These are phyloP conservation scores for Trachelus troglodyta DNA, from an alignment of 2,888 invertebrate species.

Conservation along the genomic window DNA sequence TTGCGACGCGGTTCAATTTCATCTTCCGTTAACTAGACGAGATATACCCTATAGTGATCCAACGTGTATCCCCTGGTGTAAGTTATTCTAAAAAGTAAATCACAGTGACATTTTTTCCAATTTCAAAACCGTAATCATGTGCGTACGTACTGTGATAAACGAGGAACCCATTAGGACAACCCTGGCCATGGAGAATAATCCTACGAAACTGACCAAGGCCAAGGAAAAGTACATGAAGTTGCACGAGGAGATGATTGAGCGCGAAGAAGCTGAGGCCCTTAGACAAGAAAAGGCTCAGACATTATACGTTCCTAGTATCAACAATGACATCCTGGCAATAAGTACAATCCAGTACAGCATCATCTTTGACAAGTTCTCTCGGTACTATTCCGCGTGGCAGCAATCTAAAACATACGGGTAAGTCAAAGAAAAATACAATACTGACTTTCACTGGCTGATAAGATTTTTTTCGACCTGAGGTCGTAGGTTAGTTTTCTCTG, in stretches of 20 bases:
- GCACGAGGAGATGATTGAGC: constrained; percentile 48
- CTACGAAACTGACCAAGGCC: constrained; percentile 37
- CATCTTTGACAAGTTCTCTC: constrained; percentile 64
- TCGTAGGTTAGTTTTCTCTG: not conserved
- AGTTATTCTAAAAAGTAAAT: not conserved
- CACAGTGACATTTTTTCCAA: not conserved
- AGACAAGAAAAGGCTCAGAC: constrained; percentile 4
- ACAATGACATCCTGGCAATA: constrained; percentile 66
- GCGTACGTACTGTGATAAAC: constrained; percentile 45
- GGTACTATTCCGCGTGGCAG: constrained; percentile 61
- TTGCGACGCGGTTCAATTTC: not conserved
- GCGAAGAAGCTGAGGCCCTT: constrained; percentile 27
- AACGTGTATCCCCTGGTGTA: not conserved
- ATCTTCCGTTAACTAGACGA: not conserved
- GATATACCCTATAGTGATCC: not conserved
- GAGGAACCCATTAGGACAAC: constrained; percentile 26
- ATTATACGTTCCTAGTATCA: constrained; percentile 3
- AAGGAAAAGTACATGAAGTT: constrained; percentile 55
- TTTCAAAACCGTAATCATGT: constrained; percentile 36
- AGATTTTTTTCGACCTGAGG: not conserved
- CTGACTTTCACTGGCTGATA: not conserved
- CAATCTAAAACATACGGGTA: constrained; percentile 69
- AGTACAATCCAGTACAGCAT: constrained; percentile 68
- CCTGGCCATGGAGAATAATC: constrained; percentile 8
- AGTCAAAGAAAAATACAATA: constrained; percentile 49